phyloP scores from a whole-genome alignment of 1,140 invertebrate genomes.

The Pemphigus obesinymphae region DNA sequence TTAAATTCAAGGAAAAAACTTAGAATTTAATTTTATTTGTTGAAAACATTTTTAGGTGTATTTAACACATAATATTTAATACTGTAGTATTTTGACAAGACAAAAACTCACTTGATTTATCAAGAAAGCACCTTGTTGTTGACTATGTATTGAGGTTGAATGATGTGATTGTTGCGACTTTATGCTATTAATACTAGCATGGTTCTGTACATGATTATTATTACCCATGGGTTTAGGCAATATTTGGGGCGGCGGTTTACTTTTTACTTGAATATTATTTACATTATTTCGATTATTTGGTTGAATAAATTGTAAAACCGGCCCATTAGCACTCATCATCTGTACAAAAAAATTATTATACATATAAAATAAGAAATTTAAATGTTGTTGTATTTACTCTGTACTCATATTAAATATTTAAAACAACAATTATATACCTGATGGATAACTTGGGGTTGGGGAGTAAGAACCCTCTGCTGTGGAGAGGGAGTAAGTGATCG shows the following conservation, averaged over 20 bases:
- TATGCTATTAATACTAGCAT: conserved; percentile 36
- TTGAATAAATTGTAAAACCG: conserved; percentile 43
- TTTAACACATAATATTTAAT: not conserved
- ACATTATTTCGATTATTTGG: conserved; percentile 37
- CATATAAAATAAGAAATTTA: not conserved
- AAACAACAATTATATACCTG: conserved; percentile 42
- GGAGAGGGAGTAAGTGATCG: conserved; percentile 48
- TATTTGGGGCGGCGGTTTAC: conserved; percentile 51
- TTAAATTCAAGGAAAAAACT: not conserved
- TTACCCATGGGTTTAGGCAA: conserved; percentile 49
- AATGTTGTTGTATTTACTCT: not conserved
- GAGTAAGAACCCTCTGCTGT: conserved; percentile 46
- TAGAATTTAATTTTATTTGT: too few relatives aligned
- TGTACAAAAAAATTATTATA: not conserved
- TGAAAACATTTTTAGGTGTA: too few relatives aligned
- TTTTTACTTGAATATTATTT: conserved; percentile 45
- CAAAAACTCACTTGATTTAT: conserved; percentile 47
- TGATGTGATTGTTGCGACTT: conserved; percentile 37
- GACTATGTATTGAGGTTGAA: conserved; percentile 42
- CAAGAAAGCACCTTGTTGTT: conserved; percentile 46
- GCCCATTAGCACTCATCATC: conserved; percentile 45
- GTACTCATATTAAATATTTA: not conserved
- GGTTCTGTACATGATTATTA: conserved; percentile 29
- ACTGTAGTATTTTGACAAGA: not conserved
- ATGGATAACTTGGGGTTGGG: conserved; percentile 46